Evolutionary conservation across 1,140 invertebrate genomes (phyloP), one percentile per base, ranked within the genome.

Genomic region (Diploscapter pachys): DNA sequence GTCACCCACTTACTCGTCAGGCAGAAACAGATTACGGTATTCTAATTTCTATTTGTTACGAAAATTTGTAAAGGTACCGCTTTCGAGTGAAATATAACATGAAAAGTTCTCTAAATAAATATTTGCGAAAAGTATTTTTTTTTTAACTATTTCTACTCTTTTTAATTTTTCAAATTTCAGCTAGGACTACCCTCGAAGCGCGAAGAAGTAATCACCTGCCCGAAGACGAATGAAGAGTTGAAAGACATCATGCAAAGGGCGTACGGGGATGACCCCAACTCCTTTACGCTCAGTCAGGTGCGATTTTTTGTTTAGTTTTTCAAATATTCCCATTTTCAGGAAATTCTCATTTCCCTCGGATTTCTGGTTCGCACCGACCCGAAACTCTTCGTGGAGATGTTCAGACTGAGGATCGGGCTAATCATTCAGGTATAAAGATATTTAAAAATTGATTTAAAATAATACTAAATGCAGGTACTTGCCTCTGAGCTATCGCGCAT

Each of bases 331-430:
- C 31, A 48, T 31, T 68, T 76, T 31, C 55, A 96, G 88, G 97
- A 99, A 87, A 87, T 99, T 49, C 89, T 99, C 50, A 93, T 99
- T 4, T 99, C 98, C 86, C 88, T 99, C 69, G 95, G 96, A 3
- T 99, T 98, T 93, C 97, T 99, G 85, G 98, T 99, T 73, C 89
- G 96, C 76, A 99, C 96, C 0, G 96, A 99, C 84, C 96, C 97
- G 2, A 93, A 95, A 80, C 86, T 99, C 3, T 99, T 99, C 87
- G 88, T 91, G 74, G 96, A 99, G 88, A 99, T 99, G 96, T 87
- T 99, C 72, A 89, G 97, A 73, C 89, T 99, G 9, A 87, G 97
- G 73, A 92, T 99, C 69, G 96, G 97, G 11, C 88, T 99, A 0
- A 99, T 99, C 75, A 98, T 99, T 83, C 96, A 99, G 90, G 94